Evolutionary conservation across 2,888 invertebrate species (phyloP), one percentile per base, ranked within the genome.

Genomic region (Scaptomyza flava): DNA sequence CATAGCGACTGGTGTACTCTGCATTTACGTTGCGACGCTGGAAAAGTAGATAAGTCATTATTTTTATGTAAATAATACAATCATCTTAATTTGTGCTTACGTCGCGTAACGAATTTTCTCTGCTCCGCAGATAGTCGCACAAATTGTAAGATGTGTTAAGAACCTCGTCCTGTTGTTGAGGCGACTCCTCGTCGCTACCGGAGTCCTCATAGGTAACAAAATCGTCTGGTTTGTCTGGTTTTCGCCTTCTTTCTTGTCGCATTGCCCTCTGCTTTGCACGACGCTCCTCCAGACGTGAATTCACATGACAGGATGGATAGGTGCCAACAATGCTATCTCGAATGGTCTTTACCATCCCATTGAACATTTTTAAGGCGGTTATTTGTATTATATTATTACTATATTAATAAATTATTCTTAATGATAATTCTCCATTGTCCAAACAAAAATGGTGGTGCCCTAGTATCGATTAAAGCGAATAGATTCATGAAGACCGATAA

Each of bases 151-250:
- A 96, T 0, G 96, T 96, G 77, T 94, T 94, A 23, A 97, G 92
- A 68, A 95, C 95, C 74, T 94, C 95, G 84, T 95, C 95, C 83
- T 96, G 95, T 82, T 95, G 94, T 6, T 94, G 93, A 1, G 94
- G 93, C 0, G 96, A 95, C 83, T 96, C 97, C 78, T 96, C 96
- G 72, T 97, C 97, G 66, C 96, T 97, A 74, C 97, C 97, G 64
- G 96, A 96, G 85, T 97, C 96, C 27, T 97, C 96, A 89, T 97
- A 97, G 72, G 96, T 96, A 9, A 97, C 96, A 92, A 97, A 97
- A 92, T 97, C 97, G 89, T 97, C 97, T 0, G 96, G 96, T 88
- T 97, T 97, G 77, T 97, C 97, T 0, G 97, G 95, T 87, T 96
- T 96, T 43, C 96, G 93, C 75, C 95, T 95, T 80, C 96, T 94